A percentile compares a stretch with the other conserved stretches of the same genome.
Evolutionary conservation across 2,888 invertebrate species (phyloP).

Genomic region (Protula sp.): DNA sequence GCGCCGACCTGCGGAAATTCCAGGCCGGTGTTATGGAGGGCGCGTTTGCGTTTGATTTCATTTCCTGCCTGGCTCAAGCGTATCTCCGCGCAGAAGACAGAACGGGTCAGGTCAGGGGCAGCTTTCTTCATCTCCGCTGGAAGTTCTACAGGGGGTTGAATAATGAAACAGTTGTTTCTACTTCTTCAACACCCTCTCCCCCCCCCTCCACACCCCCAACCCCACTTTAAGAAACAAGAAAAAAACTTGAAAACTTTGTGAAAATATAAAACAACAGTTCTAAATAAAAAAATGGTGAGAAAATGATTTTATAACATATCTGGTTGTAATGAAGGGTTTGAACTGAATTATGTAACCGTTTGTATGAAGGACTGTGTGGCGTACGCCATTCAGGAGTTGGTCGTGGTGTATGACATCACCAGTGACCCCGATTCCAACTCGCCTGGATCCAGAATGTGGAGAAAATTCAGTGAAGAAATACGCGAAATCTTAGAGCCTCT

Average conservation of each 20-base stretch:
- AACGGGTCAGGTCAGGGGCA: conserved; percentile 17
- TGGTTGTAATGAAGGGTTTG: no score
- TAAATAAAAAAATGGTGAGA: no score
- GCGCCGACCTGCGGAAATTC: conserved; percentile 39
- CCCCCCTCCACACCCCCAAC: no score
- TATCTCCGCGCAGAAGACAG: conserved; percentile 50
- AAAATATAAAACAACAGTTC: no score
- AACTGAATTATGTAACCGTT: no score
- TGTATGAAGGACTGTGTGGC: conserved; percentile 53
- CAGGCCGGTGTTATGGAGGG: conserved; percentile 43
- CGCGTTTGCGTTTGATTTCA: conserved; percentile 51
- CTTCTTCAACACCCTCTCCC: no score
- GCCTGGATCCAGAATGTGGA: conserved; percentile 42
- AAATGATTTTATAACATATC: no score
- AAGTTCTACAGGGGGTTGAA: no score
- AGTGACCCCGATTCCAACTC: conserved; percentile 23
- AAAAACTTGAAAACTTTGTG: no score
- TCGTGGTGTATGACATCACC: conserved; percentile 51
- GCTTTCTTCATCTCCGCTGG: background rate
- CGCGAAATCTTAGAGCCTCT: conserved; percentile 52
- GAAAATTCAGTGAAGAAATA: conserved; percentile 47
- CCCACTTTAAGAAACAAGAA: no score
- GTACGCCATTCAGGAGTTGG: conserved; percentile 55
- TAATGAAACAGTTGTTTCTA: no score
- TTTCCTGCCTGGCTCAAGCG: conserved; percentile 53